Evolutionary conservation across 2,888 invertebrate species (phyloP), one percentile per base, ranked within the genome.

Genomic region (Drosophila macrospina): DNA sequence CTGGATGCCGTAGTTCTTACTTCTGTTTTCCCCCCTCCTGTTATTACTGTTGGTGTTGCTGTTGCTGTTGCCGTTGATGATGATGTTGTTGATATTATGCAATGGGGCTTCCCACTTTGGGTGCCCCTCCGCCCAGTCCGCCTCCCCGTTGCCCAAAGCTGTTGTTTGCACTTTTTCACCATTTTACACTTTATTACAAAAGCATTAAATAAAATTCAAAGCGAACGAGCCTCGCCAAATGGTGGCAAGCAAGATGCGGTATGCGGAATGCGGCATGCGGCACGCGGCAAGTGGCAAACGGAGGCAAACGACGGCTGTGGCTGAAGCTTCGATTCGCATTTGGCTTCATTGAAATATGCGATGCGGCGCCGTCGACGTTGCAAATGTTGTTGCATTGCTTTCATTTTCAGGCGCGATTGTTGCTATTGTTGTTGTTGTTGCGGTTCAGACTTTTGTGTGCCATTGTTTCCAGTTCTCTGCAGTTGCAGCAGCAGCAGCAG

Each of bases 181-280:
- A 88, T 86, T 86, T 86, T 88, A 81, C 86, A 86, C 86, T 86
- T 85, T 86, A 88, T 86, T 86, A 86, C 89, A 86, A 86, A 86
- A 87, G 87, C 89, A 88, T 88, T 86, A 88, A 86, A 88, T 86
- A 81, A 86, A 86, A 86, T 86, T 84, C 87, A 86, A 86, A 86
- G 89, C 85, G 87, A 88, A 88, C 74, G 87, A 69, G 84, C 61
- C 74, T 64, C 74, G 65, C 59, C 60, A 56, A 70, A 65, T 65
- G 63, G 62, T 54, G 52, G 51, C 55, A 20, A 28, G 57, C 64
- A 48, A 55, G 47, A 64, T 7, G 48, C 10, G 67, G 64, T 37
- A 65, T 44, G 57, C 11, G 55, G 57, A 34, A 11, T 13, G 7
- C 15, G 26, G 47, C 16, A 34, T 32, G 41, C 10, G 28, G 45